A percentile compares a stretch with the other conserved stretches of the same genome.
Evolutionary conservation across 2,888 invertebrate genomes (phyloP).

Genomic region (Hirudinaria manillensis): DNA sequence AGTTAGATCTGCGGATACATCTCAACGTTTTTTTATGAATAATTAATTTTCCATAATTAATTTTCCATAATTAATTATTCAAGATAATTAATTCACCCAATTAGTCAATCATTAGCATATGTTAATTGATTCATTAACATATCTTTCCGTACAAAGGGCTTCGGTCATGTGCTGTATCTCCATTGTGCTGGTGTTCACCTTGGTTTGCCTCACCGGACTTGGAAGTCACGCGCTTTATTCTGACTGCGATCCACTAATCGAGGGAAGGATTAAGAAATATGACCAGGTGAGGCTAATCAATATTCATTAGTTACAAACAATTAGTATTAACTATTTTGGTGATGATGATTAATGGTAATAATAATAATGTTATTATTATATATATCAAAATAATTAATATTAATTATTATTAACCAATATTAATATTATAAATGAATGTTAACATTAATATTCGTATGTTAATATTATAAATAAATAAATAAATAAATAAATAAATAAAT

Average conservation of each 20-base stretch:
- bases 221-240: slow-evolving; percentile 41
- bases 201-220: slow-evolving; percentile 40
- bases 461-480: too few species aligned
- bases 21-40: neutral
- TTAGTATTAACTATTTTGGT: too few species aligned
- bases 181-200: slow-evolving; percentile 25
- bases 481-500: too few species aligned
- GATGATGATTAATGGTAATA: too few species aligned
- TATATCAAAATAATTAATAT: neutral
- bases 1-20: slow-evolving; percentile 28
- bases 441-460: too few species aligned
- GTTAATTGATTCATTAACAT: too few species aligned
- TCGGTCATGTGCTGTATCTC: neutral
- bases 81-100: too few species aligned
- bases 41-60: neutral
- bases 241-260: slow-evolving; percentile 37
- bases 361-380: too few species aligned
- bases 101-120: too few species aligned
- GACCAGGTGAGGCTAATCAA: slow-evolving; percentile 40
- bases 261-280: slow-evolving; percentile 33
- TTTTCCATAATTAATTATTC: neutral
- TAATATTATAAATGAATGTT: too few species aligned
- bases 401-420: neutral
- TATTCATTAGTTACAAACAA: too few species aligned
- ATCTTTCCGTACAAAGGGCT: too few species aligned